Conservation (phyloP, 2,888 invertebrate genomes). For the Nebria salina region DNA sequence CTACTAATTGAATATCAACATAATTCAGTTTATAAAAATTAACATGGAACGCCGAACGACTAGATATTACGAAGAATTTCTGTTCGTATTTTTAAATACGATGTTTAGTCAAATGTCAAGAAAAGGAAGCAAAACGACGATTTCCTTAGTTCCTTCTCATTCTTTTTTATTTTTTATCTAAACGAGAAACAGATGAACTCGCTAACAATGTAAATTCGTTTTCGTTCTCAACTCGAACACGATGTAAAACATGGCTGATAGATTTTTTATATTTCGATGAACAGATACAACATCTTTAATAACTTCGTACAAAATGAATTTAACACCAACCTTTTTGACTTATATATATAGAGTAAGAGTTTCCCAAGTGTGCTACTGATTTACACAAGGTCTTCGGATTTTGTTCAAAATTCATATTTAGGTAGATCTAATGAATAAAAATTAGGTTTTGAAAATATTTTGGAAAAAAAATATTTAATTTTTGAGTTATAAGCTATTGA, state of each 20-base stretch:
- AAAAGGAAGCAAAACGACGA: neutral
- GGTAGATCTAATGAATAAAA: too few species aligned
- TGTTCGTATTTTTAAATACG: neutral
- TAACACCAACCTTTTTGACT: neutral
- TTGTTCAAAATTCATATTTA: too few species aligned
- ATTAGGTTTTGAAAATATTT: too few species aligned
- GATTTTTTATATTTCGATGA: constrained; percentile 13
- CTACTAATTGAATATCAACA: constrained; percentile 41
- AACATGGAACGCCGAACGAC: neutral
- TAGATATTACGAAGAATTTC: constrained; percentile 8
- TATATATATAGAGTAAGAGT: too few species aligned
- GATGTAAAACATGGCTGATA: constrained; percentile 47
- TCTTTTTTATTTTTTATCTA: constrained; percentile 48
- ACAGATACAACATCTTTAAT: neutral
- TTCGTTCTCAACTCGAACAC: constrained; percentile 49
- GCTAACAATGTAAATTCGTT: constrained; percentile 50
- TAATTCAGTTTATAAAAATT: constrained; percentile 42
- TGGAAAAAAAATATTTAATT: too few species aligned
- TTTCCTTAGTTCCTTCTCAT: neutral
- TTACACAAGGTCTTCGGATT: too few species aligned
- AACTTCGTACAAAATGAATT: neutral
- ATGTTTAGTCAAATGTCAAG: neutral
- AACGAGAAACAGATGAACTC: constrained; percentile 50
- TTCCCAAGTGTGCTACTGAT: too few species aligned
- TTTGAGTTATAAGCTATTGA: too few species aligned